Evolutionary conservation across 2,797 vertebrate species (phyloP), one percentile per base, ranked within the genome.

Genomic region (Poecilia wingei): DNA sequence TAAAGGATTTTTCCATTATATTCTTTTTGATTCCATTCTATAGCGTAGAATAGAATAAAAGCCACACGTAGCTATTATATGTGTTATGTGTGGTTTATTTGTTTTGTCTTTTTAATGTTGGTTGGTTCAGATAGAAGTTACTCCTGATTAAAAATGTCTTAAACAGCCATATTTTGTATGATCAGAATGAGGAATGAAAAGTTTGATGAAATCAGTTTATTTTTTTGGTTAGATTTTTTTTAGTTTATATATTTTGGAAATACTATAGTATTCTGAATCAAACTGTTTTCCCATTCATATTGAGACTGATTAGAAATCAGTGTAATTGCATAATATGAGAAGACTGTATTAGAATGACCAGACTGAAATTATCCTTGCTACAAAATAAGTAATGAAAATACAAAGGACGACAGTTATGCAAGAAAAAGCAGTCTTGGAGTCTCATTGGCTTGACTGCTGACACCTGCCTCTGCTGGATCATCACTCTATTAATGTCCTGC

Each of bases 401-500:
- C 64, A 68, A 51, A 74, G 64, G 31, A 31, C 31, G 8, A 39
- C 4, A 53, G 31, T 73, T 12, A 14, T 18, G 2, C 16, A 61
- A 33, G 10, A n/a, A 45, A 55, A 33, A 33, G n/a, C 57, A 16
- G 14, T 47, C 28, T 78, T 3, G 72, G 31, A 45, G 49, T 51
- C 55, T 90, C 46, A 22, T 90, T 75, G 82, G 71, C 13, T 16
- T 76, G 75, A 93, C 85, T 82, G 28, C 12, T 41, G 33, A 4
- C 92, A 92, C 79, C 90, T 91, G 88, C 59, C 31, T 25, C 75
- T 55, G 33, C 36, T 75, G 59, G 61, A 0, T 0, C 74, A 9
- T 46, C 74, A 74, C 33, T 80, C 85, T 88, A 74, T 87, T 89
- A 87, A 85, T 43, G 75, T 25, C 46, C 49, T 74, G 55, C 81